Conservation (phyloP, 2,797 vertebrate species). For the Mormyrus hasselquistii region DNA sequence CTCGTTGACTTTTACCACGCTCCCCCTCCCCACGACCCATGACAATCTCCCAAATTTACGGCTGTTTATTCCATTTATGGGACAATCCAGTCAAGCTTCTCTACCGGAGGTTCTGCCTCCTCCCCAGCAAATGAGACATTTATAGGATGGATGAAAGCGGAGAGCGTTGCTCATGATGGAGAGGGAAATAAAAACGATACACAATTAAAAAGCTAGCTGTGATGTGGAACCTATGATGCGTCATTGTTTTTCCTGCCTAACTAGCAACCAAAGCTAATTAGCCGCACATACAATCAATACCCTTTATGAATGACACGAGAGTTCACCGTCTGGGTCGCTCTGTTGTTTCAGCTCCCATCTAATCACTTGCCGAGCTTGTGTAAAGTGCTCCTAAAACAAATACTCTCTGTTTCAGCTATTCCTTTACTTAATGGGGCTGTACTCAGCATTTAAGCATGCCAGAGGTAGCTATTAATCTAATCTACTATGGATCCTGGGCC, state of each 20-base stretch:
- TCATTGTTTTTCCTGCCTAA: not conserved
- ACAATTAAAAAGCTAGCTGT: constrained; percentile 8
- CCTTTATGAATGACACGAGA: not conserved
- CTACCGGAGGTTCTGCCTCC: not conserved
- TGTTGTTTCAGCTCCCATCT: not conserved
- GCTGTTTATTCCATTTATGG: not conserved
- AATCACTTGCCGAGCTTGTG: not conserved
- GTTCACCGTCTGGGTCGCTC: not conserved
- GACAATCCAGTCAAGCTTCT: not conserved
- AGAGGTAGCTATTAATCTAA: not conserved
- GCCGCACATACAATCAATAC: not conserved
- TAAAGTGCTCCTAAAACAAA: not conserved
- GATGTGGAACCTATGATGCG: not conserved
- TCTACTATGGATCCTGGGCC: not conserved
- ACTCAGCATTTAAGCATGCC: not conserved
- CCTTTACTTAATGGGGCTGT: not conserved
- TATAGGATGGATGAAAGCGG: not conserved
- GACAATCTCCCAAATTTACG: not conserved
- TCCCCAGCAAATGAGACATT: not conserved
- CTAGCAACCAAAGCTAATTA: constrained; percentile 1
- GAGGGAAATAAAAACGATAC: not conserved
- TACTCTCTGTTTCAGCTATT: not conserved
- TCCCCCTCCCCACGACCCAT: not conserved
- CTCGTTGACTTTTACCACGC: not conserved
- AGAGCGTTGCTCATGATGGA: not conserved